These are phyloP conservation scores for Nannospalax galili DNA, from an alignment of 2,113 vertebrate genomes.

Conservation along the genomic window DNA sequence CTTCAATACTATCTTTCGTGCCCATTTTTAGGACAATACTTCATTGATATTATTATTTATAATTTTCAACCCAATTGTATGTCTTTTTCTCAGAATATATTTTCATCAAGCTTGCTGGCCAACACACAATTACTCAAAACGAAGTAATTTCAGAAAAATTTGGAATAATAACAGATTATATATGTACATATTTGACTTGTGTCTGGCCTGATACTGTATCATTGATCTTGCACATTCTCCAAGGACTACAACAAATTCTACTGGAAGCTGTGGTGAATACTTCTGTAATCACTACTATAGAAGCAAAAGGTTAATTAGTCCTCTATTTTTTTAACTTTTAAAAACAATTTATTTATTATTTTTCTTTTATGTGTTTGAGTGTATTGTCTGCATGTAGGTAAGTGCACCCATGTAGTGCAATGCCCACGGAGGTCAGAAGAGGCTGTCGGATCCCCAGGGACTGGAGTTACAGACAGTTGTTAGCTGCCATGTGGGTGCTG, in stretches of 20 bases:
- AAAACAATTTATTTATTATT: too few relatives aligned
- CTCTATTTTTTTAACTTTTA: background rate
- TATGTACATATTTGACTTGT: background rate
- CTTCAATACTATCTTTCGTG: background rate
- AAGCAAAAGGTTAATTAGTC: background rate
- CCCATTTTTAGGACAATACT: background rate
- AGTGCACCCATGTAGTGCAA: too few relatives aligned
- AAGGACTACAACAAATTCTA: background rate
- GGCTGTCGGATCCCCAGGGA: too few relatives aligned
- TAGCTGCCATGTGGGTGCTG: too few relatives aligned
- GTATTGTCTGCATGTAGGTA: too few relatives aligned
- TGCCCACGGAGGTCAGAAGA: too few relatives aligned
- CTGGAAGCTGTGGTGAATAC: background rate
- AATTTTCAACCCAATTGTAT: background rate
- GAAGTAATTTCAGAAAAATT: background rate
- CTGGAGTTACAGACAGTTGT: too few relatives aligned
- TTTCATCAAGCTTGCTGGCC: background rate
- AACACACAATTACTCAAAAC: background rate
- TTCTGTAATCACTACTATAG: background rate
- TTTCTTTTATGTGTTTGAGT: too few relatives aligned
- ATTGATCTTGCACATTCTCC: constrained; percentile 8
- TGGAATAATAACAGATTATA: background rate
- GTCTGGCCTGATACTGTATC: background rate
- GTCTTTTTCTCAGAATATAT: background rate
- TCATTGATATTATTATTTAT: background rate